Evolutionary conservation across 2,888 invertebrate genomes (phyloP).

Genomic region (Seira sanloemensis): DNA sequence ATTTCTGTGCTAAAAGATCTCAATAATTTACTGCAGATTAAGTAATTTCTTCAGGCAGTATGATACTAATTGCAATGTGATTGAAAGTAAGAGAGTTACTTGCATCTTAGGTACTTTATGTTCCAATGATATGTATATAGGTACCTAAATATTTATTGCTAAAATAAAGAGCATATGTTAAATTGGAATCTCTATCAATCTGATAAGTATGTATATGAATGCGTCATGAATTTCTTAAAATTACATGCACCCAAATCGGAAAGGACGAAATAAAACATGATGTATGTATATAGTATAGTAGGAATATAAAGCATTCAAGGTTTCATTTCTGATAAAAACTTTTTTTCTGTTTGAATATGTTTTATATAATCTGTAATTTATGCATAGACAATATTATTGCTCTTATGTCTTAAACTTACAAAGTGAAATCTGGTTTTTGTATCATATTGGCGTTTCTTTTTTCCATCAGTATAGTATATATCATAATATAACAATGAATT

Average conservation of each 20-base stretch:
- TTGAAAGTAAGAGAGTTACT: no score
- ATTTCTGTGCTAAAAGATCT: conserved; percentile 79
- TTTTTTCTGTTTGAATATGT: not conserved
- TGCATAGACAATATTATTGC: conserved; percentile 65
- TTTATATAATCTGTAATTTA: conserved; percentile 43
- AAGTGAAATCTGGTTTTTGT: conserved; percentile 54
- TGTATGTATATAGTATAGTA: no score
- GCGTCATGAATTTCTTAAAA: not conserved
- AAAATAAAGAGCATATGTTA: no score
- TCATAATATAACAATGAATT: conserved; percentile 54
- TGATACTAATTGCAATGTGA: no score
- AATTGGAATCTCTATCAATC: not conserved
- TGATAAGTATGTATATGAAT: not conserved
- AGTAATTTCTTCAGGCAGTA: no score
- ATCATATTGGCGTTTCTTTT: conserved; percentile 48
- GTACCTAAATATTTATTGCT: no score
- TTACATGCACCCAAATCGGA: no score
- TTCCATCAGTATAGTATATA: not conserved
- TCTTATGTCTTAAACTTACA: conserved; percentile 64
- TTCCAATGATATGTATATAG: no score
- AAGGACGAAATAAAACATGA: no score
- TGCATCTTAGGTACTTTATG: no score
- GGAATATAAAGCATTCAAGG: not conserved
- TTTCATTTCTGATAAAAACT: conserved; percentile 12
- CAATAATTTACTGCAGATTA: conserved; percentile 76